A percentile compares a stretch with the other conserved stretches of the same genome.
Evolutionary conservation across 2,888 invertebrate genomes (phyloP).

Genomic region (Leptinotarsa haldemani): DNA sequence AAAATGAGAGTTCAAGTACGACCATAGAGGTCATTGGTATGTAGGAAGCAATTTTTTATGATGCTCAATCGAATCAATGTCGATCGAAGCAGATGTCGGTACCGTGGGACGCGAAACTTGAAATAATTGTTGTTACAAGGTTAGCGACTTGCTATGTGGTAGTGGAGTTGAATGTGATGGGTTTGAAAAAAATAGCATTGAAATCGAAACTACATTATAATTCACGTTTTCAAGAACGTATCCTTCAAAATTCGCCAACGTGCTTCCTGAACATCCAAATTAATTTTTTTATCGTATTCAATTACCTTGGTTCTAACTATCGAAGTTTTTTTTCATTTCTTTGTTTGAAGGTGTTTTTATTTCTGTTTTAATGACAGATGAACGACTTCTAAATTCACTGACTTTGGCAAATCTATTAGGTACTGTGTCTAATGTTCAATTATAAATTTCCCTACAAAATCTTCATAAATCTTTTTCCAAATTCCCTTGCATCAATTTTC

Average conservation of each 20-base stretch:
- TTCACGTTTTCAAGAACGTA: slow-evolving; percentile 15
- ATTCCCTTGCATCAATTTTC: neutral
- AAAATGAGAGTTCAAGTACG: slow-evolving; percentile 40
- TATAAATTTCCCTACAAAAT: neutral
- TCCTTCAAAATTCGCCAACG: neutral
- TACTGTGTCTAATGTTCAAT: neutral
- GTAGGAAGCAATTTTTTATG: slow-evolving; percentile 38
- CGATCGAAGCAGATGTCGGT: slow-evolving; percentile 15
- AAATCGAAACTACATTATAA: neutral
- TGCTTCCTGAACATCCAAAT: neutral
- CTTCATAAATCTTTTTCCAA: slow-evolving; percentile 3
- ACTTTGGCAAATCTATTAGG: too few species aligned
- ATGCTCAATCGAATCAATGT: slow-evolving; percentile 19
- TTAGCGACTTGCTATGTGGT: slow-evolving; percentile 25
- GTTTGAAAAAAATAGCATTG: slow-evolving; percentile 28
- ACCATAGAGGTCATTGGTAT: slow-evolving; percentile 31
- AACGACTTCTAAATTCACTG: too few species aligned
- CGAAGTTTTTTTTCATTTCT: too few species aligned
- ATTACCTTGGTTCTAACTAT: too few species aligned
- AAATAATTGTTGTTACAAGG: slow-evolving; percentile 29
- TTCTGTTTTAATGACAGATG: too few species aligned
- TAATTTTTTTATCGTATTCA: too few species aligned
- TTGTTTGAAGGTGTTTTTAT: too few species aligned
- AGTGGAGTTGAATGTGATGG: neutral
- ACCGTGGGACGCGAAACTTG: slow-evolving; percentile 30